Evolutionary conservation across 2,113 vertebrate genomes (phyloP), one percentile per base, ranked within the genome.

Genomic region (Vulpes vulpes): DNA sequence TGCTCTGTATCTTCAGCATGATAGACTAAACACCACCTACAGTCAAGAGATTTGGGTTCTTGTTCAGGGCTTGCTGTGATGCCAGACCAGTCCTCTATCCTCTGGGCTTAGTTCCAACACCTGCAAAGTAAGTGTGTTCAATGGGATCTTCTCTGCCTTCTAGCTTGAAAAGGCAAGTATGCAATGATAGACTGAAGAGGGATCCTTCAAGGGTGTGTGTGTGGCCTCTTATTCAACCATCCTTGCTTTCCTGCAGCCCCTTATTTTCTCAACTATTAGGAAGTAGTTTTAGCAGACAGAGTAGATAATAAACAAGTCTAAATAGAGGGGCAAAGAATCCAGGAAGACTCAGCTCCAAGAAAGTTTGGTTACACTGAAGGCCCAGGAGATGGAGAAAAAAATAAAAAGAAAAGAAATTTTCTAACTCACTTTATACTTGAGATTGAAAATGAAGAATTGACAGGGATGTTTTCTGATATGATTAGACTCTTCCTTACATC

Each of bases 221-320:
- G 38, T 64, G 55, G 30, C 11, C 17, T 81, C 59, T 85, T 69
- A 62, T 5, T 57, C 53, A 93, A n/a, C 1, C 30, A 64, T n/a
- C 35, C 22, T 67, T 16, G 19, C 22, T 81, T 91, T 65, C 16
- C 32, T 79, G 3, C 53, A 73, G 1, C 27, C 5, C 4, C 23
- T 93, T 91, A 16, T 84, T 91, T 82, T 38, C 62, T 89, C 76
- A 83, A 81, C 23, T 85, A 53, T 84, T 85, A 55, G 35, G 32
- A 27, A n/a, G 5, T 92, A 51, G 19, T 22, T 81, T 81, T 73
- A 23, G 10, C n/a, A 3, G 8, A 8, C n/a, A 60, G 23, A 23
- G 6, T 16, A 69, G 38, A 73, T 25, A 93, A 62, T 43, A 92
- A 23, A 43, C 9, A 92, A 38, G n/a, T 64, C 60, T 59, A 35